Base-by-base conservation (phyloP, 2,113 vertebrate species). In the Tamias sibiricus region DNA sequence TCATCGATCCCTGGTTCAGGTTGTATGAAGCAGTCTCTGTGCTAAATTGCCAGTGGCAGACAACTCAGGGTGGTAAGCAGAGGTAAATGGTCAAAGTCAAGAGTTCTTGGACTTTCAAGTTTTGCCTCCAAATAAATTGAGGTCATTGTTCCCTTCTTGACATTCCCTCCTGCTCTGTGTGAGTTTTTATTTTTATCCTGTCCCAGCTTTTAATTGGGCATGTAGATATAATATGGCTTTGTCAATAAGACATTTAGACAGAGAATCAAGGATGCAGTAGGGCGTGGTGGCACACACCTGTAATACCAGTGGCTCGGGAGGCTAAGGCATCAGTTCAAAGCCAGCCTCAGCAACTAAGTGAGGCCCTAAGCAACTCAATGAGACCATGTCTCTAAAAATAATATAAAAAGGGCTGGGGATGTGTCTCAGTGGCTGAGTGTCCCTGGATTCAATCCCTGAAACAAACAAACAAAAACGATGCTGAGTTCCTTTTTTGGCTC, bases 121-220 rank as follows among this genome's bases (percentile, higher is more conserved):
- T 90, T 95, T 93, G 49, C 42, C 81, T 94, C 80, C 80, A 52
- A 86, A 59, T 89, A 91, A 96, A 94, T 91, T 9, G 2, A 71
- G 42, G 42, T n/a, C 84, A 49, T 92, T 95, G 90, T 86, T 89
- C 16, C 28, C 19, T 87, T 42, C 30, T 71, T 71, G 32, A 82
- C 40, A 72, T 0, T 4, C 26, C 26, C 17, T 72, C 19, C 35
- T 76, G 42, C 4, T 44, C 26, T 76, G 89, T 40, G 82, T n/a
- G 28, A 44, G 5, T 14, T 19, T 35, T 83, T 80, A 8, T 68
- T 30, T 28, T 47, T 40, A 2, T 47, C 8, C 71, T 37, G 17
- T 47, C 16, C 28, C 32, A 66, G 17, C 19, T 87, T 87, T 72
- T 42, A 59, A 82, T 79, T 14, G 24, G 16, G 16, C 54, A 66